A percentile compares a stretch with the other conserved stretches of the same genome.
phyloP scores from a whole-genome alignment of 2,113 vertebrate genomes.

The Sminthopsis crassicaudata region DNA sequence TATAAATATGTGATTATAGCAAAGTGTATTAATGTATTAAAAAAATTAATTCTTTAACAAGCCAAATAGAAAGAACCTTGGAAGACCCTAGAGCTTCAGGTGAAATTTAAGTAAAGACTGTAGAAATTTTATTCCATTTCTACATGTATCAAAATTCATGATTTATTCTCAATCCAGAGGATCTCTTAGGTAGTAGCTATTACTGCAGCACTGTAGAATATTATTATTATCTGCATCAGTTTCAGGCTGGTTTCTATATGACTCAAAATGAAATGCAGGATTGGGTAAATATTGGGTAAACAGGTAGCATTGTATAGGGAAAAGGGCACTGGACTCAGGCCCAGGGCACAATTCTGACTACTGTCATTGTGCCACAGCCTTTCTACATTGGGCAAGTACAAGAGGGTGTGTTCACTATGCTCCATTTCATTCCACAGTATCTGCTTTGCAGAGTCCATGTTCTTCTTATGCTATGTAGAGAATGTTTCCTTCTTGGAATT shows the following conservation, averaged over 20 bases:
- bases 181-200: slow-evolving; percentile 41
- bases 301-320: neutral
- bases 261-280: slow-evolving; percentile 38
- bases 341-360: neutral
- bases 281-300: slow-evolving; percentile 24
- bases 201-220: neutral
- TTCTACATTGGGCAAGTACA: neutral
- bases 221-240: slow-evolving; percentile 3
- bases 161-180: slow-evolving; percentile 23
- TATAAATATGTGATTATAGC: neutral
- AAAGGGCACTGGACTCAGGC: neutral
- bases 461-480: neutral
- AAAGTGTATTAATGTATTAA: neutral
- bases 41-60: neutral
- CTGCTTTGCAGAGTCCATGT: neutral
- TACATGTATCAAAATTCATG: slow-evolving; percentile 20
- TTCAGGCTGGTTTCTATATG: slow-evolving; percentile 11
- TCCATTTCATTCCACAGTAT: neutral
- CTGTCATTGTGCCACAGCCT: neutral
- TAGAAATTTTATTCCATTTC: slow-evolving; percentile 21
- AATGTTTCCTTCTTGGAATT: neutral
- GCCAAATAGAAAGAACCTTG: neutral
- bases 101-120: neutral
- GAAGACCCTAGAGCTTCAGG: neutral
- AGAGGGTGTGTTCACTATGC: neutral